A percentile compares a stretch with the other conserved stretches of the same genome.
Conservation (phyloP, 2,797 vertebrate species). For the Intellagama lesueurii region DNA sequence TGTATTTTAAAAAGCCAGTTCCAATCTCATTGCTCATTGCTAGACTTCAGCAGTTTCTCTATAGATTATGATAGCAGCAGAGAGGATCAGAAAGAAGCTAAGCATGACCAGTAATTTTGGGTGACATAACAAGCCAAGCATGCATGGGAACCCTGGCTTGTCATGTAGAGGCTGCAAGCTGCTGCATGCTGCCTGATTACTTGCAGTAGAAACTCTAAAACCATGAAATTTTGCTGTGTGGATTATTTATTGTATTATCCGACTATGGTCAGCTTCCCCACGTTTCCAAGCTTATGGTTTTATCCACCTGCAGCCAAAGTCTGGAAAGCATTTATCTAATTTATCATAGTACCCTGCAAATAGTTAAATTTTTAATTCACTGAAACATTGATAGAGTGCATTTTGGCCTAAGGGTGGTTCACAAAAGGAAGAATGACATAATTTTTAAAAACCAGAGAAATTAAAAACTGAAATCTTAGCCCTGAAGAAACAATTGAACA, state of each 20-base stretch:
- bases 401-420: background rate
- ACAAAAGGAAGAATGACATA: background rate
- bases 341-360: background rate
- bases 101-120: background rate
- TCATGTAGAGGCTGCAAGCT: background rate
- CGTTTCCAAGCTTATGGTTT: background rate
- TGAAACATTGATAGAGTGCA: background rate
- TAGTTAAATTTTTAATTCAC: background rate
- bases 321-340: background rate
- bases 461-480: background rate
- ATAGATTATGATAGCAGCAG: background rate
- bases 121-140: background rate
- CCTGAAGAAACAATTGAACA: background rate
- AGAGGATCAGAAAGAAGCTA: background rate
- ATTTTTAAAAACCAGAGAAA: too few relatives aligned
- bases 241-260: background rate
- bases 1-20: background rate
- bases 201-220: background rate
- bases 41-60: background rate
- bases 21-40: background rate
- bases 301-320: background rate
- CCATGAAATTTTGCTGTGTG: background rate
- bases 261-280: background rate
- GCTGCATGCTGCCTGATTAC: background rate
- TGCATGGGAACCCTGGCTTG: background rate